These are phyloP conservation scores for Spisula solida DNA, from an alignment of 2,888 invertebrate species.

Conservation along the genomic window DNA sequence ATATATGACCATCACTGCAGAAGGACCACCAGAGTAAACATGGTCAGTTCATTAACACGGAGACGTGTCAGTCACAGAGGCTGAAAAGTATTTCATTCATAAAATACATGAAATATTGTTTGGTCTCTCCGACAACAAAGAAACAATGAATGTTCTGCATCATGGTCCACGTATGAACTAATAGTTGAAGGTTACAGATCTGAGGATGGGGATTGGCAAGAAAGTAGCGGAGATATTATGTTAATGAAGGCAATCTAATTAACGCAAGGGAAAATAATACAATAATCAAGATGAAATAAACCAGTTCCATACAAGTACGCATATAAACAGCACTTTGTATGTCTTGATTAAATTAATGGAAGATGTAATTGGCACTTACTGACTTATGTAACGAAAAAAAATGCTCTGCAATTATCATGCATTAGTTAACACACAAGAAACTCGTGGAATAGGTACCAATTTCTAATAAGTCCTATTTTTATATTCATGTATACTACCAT, in stretches of 20 bases:
- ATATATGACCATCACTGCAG: conserved; percentile 13
- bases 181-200: neutral
- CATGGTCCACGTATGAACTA: neutral
- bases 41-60: neutral
- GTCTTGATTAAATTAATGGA: neutral
- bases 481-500: too few species aligned
- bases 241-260: neutral
- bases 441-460: neutral
- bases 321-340: neutral
- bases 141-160: neutral
- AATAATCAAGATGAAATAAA: neutral
- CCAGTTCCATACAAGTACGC: neutral
- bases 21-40: neutral
- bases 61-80: neutral
- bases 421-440: neutral
- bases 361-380: neutral
- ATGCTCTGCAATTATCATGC: neutral
- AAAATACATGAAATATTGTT: conserved; percentile 7
- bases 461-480: neutral
- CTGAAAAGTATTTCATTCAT: conserved; percentile 13
- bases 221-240: neutral
- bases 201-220: neutral
- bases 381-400: neutral
- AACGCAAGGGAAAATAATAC: neutral
- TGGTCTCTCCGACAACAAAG: neutral